phyloP scores from a whole-genome alignment of 1,140 invertebrate genomes.

The Lanistes nyassanus region DNA sequence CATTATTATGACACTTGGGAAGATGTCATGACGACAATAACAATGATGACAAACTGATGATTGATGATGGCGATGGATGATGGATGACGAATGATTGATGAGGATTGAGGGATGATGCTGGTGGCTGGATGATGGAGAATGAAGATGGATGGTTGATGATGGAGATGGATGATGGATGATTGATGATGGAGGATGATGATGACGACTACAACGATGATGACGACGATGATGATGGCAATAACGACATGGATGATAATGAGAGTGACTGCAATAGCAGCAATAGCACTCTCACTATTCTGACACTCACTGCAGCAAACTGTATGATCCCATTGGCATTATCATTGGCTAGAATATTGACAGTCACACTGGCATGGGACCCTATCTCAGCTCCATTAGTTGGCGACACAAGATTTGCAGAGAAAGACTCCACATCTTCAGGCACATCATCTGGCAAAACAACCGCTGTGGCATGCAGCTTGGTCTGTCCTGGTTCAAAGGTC shows the following conservation, averaged over 20 bases:
- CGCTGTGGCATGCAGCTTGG: conserved; percentile 43
- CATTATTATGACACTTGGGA: too few species aligned
- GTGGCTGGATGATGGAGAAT: too few species aligned
- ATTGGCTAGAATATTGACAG: conserved; percentile 59
- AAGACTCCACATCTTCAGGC: conserved; percentile 62
- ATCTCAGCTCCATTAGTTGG: conserved; percentile 56
- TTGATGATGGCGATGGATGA: not conserved
- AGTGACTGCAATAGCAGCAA: not conserved
- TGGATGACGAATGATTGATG: not conserved
- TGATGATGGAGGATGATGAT: too few species aligned
- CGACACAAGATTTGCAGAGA: conserved; percentile 48
- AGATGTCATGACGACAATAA: not conserved
- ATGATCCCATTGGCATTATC: conserved; percentile 64
- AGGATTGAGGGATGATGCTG: not conserved
- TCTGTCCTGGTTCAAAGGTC: conserved; percentile 54
- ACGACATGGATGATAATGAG: not conserved
- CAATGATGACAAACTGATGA: not conserved
- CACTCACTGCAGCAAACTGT: conserved; percentile 54
- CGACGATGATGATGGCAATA: not conserved
- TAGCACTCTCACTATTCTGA: not conserved
- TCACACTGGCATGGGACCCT: conserved; percentile 45
- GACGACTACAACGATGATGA: not conserved
- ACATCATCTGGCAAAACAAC: conserved; percentile 52
- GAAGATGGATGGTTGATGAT: too few species aligned
- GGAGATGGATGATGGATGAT: too few species aligned